Evolutionary conservation across 2,888 invertebrate species (phyloP), one percentile per base, ranked within the genome.

Genomic region (Drosophila infuscata): DNA sequence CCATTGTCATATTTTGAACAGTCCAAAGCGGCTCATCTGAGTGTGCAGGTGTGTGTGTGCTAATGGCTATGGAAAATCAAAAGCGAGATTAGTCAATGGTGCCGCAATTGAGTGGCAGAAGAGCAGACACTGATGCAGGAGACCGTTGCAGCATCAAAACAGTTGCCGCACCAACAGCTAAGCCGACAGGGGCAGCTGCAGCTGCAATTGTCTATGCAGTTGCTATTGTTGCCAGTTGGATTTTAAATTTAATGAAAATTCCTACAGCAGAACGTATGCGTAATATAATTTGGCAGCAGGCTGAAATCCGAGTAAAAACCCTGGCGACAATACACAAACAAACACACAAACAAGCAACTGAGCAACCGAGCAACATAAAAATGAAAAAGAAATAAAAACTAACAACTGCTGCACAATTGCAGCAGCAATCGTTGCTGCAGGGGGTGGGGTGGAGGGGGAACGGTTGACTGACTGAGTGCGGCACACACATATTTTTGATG

Each of bases 401-500:
- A 76, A 83, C 81, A 81, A 74, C 74, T 80, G 76, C 69, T 74
- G 74, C 83, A 67, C 79, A 71, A 78, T 71, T 80, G 76, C 76
- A 29, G 54, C 36, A 36, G 54, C 17, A 29, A 7, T 38, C 12
- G 36, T 54, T 36, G 49, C 65, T 38, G 59, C 49, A 53, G 48
- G 48, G 30, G 8, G 20, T n/a, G n/a, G n/a, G n/a, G n/a, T 38
- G 54, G 48, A 3, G 12, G 48, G 51, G 30, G 51, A 20, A 36
- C 33, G 12, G 30, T 2, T 25, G 46, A 1, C 46, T 25, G 20
- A 15, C 25, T 46, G 36, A 32, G 46, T 56, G 60, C 32, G n/a
- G n/a, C n/a, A n/a, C n/a, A n/a, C n/a, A n/a, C 75, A 87, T 89
- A 83, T 82, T 82, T 81, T 77, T 83, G 81, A 79, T 75, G 83